Evolutionary conservation across 35 echinoderm and acorn worm species (phyloP).

Genomic region (Apostichopus californicus): DNA sequence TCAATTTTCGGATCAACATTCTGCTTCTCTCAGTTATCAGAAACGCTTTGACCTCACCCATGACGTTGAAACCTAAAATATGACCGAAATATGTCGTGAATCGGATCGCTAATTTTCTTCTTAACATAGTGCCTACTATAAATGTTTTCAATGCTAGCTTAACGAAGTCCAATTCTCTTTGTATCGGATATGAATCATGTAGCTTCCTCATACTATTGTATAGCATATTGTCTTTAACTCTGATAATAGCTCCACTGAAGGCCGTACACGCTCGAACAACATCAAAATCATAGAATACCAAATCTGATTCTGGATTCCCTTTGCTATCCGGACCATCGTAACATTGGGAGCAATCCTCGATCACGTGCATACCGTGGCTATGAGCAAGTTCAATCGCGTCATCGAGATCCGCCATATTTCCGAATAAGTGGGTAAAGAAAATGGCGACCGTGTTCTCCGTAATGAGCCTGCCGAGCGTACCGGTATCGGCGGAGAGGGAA

Average conservation of each 20-base stretch:
- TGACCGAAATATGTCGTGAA: constrained; percentile 27
- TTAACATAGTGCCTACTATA: constrained; percentile 46
- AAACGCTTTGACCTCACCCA: constrained; percentile 47
- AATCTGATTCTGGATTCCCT: constrained; percentile 80
- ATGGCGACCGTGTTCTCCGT: constrained; percentile 83
- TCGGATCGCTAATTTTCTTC: constrained; percentile 40
- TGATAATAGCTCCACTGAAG: constrained; percentile 83
- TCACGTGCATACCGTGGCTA: constrained; percentile 60
- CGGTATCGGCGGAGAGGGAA: constrained; percentile 68
- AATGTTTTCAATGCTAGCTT: constrained; percentile 74
- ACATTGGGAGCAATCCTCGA: constrained; percentile 88
- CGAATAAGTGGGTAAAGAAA: constrained; percentile 88
- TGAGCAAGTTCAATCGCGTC: constrained; percentile 69
- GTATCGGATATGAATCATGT: constrained; percentile 74
- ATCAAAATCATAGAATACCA: constrained; percentile 89
- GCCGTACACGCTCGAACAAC: constrained; percentile 72
- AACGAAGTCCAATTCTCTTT: constrained; percentile 59
- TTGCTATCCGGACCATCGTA: constrained; percentile 65
- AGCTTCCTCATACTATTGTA: constrained; percentile 71
- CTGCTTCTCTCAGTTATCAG: constrained; percentile 63
- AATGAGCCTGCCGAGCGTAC: constrained; percentile 66
- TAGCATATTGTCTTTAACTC: constrained; percentile 69
- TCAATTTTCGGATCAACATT: constrained; percentile 65
- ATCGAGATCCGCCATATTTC: constrained; percentile 70
- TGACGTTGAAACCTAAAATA: constrained; percentile 56